Percentiles rank a stretch among this genome's conserved stretches.
phyloP scores from a whole-genome alignment of 2,113 vertebrate genomes.

The Lycaon pictus region DNA sequence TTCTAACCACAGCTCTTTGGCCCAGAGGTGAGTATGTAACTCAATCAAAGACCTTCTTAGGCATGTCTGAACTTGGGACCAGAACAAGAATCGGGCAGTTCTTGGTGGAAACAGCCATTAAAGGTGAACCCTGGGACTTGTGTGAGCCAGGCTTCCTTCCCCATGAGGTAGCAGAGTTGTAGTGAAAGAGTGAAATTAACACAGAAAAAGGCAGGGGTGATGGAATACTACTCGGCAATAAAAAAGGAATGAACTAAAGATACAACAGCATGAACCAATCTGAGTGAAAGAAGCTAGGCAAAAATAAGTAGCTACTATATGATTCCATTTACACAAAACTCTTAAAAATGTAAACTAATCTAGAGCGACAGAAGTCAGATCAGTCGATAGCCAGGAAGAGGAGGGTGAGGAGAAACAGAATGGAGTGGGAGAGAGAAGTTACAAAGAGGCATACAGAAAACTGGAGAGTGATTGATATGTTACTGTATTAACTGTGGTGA shows the following conservation, averaged over 20 bases:
- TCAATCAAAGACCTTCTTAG: neutral
- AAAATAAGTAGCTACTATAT: neutral
- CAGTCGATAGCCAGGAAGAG: neutral
- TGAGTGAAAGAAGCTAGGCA: neutral
- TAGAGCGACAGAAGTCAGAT: neutral
- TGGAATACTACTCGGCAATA: neutral
- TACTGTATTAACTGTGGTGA: neutral
- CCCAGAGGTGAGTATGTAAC: neutral
- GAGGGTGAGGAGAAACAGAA: neutral
- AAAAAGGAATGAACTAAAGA: neutral
- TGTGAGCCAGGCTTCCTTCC: neutral
- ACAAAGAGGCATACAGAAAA: neutral
- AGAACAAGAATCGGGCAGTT: neutral
- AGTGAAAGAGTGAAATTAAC: neutral
- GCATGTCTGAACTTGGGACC: slow-evolving; percentile 7
- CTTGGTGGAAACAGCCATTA: neutral
- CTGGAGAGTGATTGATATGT: neutral
- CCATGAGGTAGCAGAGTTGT: neutral
- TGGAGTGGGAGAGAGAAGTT: neutral
- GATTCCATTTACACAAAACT: neutral
- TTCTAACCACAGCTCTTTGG: neutral
- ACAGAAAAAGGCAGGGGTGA: neutral
- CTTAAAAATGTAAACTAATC: neutral
- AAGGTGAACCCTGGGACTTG: neutral
- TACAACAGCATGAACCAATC: neutral